phyloP scores from a whole-genome alignment of 2,113 vertebrate species.

The Amia ocellicauda region DNA sequence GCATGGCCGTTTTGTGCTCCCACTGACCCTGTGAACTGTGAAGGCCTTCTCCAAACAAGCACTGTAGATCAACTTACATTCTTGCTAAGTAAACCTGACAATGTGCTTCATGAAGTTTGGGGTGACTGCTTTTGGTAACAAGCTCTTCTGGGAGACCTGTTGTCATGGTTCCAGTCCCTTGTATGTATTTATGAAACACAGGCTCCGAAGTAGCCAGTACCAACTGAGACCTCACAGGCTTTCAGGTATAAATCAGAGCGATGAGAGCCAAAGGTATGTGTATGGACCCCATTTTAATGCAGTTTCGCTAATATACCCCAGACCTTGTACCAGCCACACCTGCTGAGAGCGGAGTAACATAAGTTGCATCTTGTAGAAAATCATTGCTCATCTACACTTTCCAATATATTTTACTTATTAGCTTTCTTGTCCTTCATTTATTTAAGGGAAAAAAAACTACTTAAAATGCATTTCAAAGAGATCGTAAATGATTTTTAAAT shows the following conservation, averaged over 20 bases:
- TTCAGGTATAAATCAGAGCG: background rate
- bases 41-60: slow-evolving; percentile 31
- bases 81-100: slow-evolving; percentile 15
- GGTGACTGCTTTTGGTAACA: slow-evolving; percentile 43
- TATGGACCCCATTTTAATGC: too few relatives aligned
- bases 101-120: slow-evolving; percentile 41
- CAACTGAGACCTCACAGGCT: background rate
- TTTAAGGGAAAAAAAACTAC: too few relatives aligned
- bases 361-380: too few relatives aligned
- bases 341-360: too few relatives aligned
- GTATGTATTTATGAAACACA: slow-evolving; percentile 22
- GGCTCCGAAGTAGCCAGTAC: slow-evolving; percentile 15
- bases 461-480: too few relatives aligned
- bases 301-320: too few relatives aligned
- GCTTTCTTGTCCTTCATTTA: too few relatives aligned
- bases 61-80: slow-evolving; percentile 18
- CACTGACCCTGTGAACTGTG: slow-evolving; percentile 31
- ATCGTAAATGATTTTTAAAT: too few relatives aligned
- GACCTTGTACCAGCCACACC: too few relatives aligned
- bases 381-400: too few relatives aligned
- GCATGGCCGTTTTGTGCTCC: slow-evolving; percentile 20
- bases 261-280: too few relatives aligned
- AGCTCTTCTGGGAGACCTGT: slow-evolving; percentile 33
- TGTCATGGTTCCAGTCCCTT: slow-evolving; percentile 25
- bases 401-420: too few relatives aligned